Evolutionary conservation across 23 tunicate species (phyloP).

Genomic region (Ciona savignyi): DNA sequence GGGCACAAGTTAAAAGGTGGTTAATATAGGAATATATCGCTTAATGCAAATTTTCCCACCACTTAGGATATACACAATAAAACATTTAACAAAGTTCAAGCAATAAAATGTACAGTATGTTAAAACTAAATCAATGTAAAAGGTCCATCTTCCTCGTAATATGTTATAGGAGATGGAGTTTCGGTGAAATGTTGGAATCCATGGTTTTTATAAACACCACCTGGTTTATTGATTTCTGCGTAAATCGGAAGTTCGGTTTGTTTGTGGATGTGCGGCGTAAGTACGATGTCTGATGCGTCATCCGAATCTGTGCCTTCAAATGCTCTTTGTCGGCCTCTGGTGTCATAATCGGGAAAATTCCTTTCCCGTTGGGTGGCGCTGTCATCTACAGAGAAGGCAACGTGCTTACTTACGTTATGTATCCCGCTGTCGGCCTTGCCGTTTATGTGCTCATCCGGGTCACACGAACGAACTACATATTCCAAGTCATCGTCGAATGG

Average conservation of each 20-base stretch:
- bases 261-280: conserved; percentile 13
- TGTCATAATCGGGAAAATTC: neutral
- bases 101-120: no score
- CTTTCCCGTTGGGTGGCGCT: neutral
- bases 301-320: conserved; percentile 16
- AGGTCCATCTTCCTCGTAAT: conserved; percentile 37
- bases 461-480: neutral
- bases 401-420: conserved; percentile 23
- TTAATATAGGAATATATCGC: no score
- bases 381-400: neutral
- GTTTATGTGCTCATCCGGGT: neutral
- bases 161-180: conserved; percentile 22
- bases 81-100: no score
- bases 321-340: neutral
- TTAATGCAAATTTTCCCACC: no score
- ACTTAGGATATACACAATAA: no score
- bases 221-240: conserved; percentile 1
- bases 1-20: no score
- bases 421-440: conserved; percentile 26
- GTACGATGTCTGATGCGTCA: conserved; percentile 26
- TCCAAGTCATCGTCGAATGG: conserved; percentile 14
- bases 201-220: neutral
- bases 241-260: conserved; percentile 16
- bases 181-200: neutral
- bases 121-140: conserved; percentile 42